Evolutionary conservation across 2,797 vertebrate genomes (phyloP).

Genomic region (Labroides dimidiatus): DNA sequence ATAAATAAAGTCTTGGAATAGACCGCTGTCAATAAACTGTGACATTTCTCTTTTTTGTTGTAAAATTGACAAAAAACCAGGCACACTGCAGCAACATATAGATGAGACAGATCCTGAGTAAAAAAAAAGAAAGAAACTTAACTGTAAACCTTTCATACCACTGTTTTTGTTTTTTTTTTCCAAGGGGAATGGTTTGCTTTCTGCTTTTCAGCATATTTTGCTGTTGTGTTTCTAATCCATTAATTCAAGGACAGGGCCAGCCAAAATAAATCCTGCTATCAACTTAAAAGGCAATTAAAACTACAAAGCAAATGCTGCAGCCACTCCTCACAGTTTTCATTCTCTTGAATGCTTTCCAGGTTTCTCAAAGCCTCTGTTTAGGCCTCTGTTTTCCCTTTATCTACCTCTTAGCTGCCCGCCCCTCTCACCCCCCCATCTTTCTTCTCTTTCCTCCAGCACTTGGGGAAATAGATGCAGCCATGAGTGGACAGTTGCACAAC

Average conservation of each 20-base stretch:
- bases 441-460: slow-evolving; percentile 41
- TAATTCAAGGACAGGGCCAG: slow-evolving; percentile 13
- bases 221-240: neutral
- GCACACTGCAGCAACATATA: neutral
- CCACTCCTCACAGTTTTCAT: slow-evolving; percentile 6
- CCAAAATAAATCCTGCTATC: slow-evolving; percentile 15
- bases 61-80: slow-evolving; percentile 6
- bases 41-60: slow-evolving; percentile 14
- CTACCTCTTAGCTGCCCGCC: slow-evolving; percentile 2
- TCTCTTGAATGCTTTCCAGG: slow-evolving; percentile 8
- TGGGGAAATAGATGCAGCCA: slow-evolving; percentile 62
- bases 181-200: neutral
- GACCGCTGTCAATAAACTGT: slow-evolving; percentile 2
- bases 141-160: neutral
- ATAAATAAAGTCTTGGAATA: neutral
- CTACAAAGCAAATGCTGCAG: slow-evolving; percentile 5
- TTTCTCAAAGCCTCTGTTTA: neutral
- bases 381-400: neutral
- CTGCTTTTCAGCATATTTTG: neutral
- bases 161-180: neutral
- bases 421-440: slow-evolving; percentile 1
- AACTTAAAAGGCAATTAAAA: slow-evolving; percentile 26
- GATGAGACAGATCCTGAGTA: neutral
- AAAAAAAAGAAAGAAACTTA: neutral
- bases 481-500: slow-evolving; percentile 53